phyloP scores from a whole-genome alignment of 2,113 vertebrate species.

The Fulmarus glacialis region DNA sequence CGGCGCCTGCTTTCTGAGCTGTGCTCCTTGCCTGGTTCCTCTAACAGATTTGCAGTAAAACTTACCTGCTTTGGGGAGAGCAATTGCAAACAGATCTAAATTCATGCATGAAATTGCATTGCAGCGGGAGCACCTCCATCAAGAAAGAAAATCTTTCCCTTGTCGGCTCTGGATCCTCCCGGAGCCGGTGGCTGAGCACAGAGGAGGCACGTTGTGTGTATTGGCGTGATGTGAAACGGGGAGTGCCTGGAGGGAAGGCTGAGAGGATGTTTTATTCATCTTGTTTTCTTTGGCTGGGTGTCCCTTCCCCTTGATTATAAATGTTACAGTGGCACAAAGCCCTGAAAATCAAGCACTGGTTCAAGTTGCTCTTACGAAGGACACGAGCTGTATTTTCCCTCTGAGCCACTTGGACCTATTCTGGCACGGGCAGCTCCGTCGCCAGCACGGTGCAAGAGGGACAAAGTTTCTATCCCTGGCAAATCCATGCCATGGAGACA shows the following conservation, averaged over 20 bases:
- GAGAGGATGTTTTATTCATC: not conserved
- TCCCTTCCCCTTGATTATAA: not conserved
- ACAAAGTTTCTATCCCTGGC: not conserved
- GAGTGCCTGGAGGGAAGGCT: not conserved
- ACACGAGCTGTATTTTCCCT: not conserved
- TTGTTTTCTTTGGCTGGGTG: not conserved
- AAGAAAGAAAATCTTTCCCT: not conserved
- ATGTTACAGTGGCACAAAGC: not conserved
- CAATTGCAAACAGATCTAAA: not conserved
- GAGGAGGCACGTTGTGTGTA: not conserved
- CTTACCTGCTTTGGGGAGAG: not conserved
- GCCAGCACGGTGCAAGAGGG: rapidly evolving
- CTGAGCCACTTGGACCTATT: not conserved
- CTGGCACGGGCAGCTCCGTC: not conserved
- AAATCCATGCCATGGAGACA: not conserved
- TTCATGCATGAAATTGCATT: not conserved
- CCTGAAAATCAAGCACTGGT: not conserved
- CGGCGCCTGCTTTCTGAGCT: not conserved
- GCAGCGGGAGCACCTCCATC: not conserved
- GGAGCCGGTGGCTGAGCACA: not conserved
- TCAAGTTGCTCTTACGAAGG: not conserved
- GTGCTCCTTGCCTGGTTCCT: not conserved
- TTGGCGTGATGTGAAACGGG: not conserved
- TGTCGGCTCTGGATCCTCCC: rapidly evolving
- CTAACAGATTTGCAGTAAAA: not conserved